These are phyloP conservation scores for Mesorhabditis spiculigera DNA, from an alignment of 2,888 invertebrate species.

Conservation along the genomic window DNA sequence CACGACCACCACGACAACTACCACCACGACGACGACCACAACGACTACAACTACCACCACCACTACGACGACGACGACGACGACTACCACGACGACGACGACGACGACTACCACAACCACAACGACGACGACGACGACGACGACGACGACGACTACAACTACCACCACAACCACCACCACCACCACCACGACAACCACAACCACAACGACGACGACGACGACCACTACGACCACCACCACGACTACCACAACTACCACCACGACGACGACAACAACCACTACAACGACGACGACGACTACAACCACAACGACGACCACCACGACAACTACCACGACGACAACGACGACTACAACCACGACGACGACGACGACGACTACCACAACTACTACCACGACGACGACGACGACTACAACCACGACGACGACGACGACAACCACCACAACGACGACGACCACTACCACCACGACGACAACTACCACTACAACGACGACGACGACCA, in stretches of 20 bases:
- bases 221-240: conserved; percentile 8
- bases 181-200: conserved; percentile 9
- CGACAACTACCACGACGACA: conserved; percentile 6
- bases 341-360: conserved; percentile 10
- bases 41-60: conserved; percentile 13
- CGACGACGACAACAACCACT: no score
- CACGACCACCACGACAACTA: conserved; percentile 12
- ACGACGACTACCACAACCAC: conserved; percentile 13
- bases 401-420: conserved; percentile 6
- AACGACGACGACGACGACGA: conserved; percentile 7
- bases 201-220: conserved; percentile 5
- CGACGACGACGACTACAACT: conserved; percentile 10
- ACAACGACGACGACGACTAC: no score
- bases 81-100: conserved; percentile 9
- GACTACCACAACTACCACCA: conserved; percentile 14
- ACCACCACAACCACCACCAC: conserved; percentile 10
- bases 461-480: conserved; percentile 5
- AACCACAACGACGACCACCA: conserved; percentile 11
- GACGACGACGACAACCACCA: background rate
- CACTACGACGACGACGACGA: conserved; percentile 12
- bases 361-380: conserved; percentile 9
- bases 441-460: conserved; percentile 7
- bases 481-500: background rate
- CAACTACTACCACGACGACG: conserved; percentile 7
- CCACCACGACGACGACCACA: background rate